Conservation (phyloP, 1,140 invertebrate genomes). For the Ladona fulva region DNA sequence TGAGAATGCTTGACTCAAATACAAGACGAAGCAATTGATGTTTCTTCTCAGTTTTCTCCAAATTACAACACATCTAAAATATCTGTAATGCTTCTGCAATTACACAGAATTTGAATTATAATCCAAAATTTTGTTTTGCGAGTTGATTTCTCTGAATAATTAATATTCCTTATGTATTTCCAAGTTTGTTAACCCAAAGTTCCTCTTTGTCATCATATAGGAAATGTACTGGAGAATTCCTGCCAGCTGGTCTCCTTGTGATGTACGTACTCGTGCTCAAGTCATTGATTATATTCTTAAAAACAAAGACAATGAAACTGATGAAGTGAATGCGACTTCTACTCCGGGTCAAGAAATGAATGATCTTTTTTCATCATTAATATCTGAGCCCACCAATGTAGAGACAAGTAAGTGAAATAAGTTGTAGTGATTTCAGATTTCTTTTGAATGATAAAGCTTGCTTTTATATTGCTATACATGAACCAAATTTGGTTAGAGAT, state of each 20-base stretch:
- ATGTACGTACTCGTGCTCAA: background rate
- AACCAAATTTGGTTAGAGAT: background rate
- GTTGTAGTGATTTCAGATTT: background rate
- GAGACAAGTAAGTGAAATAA: background rate
- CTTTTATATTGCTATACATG: background rate
- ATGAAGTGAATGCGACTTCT: background rate
- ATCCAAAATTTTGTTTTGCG: background rate
- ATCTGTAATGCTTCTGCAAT: background rate
- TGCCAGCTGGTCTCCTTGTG: background rate
- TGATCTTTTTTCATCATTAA: background rate
- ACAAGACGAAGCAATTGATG: background rate
- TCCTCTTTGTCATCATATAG: background rate
- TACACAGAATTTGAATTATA: background rate
- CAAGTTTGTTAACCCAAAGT: background rate
- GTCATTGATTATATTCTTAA: background rate
- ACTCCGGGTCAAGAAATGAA: background rate
- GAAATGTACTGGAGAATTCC: background rate
- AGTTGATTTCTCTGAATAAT: background rate
- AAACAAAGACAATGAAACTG: background rate
- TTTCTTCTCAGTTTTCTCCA: background rate
- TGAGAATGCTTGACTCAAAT: no score
- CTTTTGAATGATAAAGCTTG: background rate
- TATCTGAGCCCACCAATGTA: background rate
- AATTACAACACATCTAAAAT: background rate
- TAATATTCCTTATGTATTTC: no score